These are phyloP conservation scores for Hemibagrus guttatus DNA, from an alignment of 2,797 vertebrate species.

Conservation along the genomic window DNA sequence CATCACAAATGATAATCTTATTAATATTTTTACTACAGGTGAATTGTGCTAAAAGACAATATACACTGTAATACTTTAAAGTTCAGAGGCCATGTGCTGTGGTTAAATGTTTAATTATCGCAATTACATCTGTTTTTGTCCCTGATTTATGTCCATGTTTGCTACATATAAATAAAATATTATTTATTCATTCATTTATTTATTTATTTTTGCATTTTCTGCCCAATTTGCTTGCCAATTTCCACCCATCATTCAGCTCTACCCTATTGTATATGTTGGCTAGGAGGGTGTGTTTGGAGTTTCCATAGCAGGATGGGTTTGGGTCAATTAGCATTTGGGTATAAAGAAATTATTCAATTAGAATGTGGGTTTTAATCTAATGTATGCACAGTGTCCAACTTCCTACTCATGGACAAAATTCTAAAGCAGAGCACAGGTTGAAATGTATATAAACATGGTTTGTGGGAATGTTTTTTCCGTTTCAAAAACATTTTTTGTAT, in stretches of 20 bases:
- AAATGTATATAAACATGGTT: neutral
- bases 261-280: neutral
- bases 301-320: neutral
- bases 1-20: slow-evolving; percentile 10
- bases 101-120: neutral
- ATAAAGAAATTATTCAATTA: neutral
- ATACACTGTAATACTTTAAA: neutral
- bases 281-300: neutral
- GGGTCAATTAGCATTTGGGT: neutral
- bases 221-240: neutral
- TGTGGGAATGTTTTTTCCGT: neutral
- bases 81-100: neutral
- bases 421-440: neutral
- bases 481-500: neutral
- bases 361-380: slow-evolving; percentile 16
- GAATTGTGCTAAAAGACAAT: slow-evolving; percentile 17
- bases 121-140: neutral
- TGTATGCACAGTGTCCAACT: neutral
- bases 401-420: slow-evolving; percentile 12
- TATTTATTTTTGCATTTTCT: neutral
- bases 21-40: slow-evolving; percentile 18
- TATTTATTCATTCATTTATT: neutral
- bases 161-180: neutral
- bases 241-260: neutral
- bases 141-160: neutral